Percentiles rank a stretch among this genome's conserved stretches.
phyloP scores from a whole-genome alignment of 2,113 vertebrate species.

The Sakesphorus luctuosus region DNA sequence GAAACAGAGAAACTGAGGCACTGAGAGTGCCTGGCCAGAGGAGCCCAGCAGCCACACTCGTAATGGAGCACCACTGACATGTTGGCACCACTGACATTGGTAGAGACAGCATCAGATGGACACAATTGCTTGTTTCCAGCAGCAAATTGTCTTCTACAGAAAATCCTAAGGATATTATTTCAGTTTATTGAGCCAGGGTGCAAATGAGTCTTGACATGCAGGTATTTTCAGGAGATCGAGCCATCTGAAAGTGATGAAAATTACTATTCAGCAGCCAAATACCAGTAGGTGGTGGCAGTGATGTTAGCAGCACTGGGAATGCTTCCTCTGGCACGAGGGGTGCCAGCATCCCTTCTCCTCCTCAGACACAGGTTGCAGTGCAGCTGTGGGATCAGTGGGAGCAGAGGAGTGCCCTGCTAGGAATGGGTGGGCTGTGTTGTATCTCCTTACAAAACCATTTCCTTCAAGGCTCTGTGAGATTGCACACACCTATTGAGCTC shows the following conservation, averaged over 20 bases:
- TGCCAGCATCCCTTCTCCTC: neutral
- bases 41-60: neutral
- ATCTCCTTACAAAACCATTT: neutral
- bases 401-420: fast-evolving
- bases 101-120: neutral
- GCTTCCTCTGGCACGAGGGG: fast-evolving
- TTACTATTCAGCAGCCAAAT: neutral
- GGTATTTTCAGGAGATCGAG: neutral
- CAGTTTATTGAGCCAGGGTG: neutral
- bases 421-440: neutral
- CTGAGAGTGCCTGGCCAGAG: fast-evolving
- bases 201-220: neutral
- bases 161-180: neutral
- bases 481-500: neutral
- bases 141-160: neutral
- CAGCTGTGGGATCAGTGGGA: neutral
- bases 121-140: neutral
- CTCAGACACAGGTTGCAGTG: fast-evolving
- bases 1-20: constrained; percentile 18
- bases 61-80: fast-evolving
- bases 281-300: neutral
- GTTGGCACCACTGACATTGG: neutral
- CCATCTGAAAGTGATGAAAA: neutral
- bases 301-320: neutral
- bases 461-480: neutral